Evolutionary conservation across 1,140 invertebrate genomes (phyloP).

Genomic region (Solenopsis fugax): DNA sequence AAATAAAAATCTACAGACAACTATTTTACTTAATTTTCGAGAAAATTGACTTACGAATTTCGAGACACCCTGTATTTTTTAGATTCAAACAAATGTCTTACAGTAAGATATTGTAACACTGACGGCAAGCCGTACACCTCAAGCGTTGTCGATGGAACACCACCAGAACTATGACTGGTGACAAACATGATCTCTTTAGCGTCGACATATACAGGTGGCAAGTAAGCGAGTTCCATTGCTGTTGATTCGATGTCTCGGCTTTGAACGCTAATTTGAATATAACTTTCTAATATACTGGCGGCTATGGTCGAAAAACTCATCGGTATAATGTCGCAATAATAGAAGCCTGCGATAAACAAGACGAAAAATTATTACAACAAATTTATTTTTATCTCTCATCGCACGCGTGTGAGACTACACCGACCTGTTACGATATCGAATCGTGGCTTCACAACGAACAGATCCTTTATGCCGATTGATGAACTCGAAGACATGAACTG

Average conservation of each 20-base stretch:
- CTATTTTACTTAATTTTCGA: no score
- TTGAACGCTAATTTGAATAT: conserved; percentile 81
- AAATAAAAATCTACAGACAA: no score
- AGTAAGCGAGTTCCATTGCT: conserved; percentile 82
- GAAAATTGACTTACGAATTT: no score
- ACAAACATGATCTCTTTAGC: conserved; percentile 84
- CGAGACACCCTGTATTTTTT: not conserved
- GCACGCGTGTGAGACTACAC: conserved; percentile 37
- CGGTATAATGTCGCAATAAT: conserved; percentile 85
- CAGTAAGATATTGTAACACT: conserved; percentile 82
- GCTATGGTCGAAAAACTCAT: conserved; percentile 81
- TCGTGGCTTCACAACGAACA: conserved; percentile 85
- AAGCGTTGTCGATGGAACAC: conserved; percentile 77
- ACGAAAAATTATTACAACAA: conserved; percentile 28
- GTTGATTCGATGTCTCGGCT: conserved; percentile 83
- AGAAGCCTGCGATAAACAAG: conserved; percentile 79
- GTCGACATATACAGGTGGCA: conserved; percentile 82
- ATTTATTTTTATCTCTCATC: not conserved
- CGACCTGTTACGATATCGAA: conserved; percentile 85
- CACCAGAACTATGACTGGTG: conserved; percentile 71
- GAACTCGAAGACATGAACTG: conserved; percentile 80
- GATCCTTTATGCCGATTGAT: conserved; percentile 81
- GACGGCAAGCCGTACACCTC: conserved; percentile 82
- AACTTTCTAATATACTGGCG: conserved; percentile 81
- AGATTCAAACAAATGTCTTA: conserved; percentile 67